Percentiles rank a stretch among this genome's conserved stretches.
Conservation (phyloP, 2,888 invertebrate genomes). For the Crematogaster levior region DNA sequence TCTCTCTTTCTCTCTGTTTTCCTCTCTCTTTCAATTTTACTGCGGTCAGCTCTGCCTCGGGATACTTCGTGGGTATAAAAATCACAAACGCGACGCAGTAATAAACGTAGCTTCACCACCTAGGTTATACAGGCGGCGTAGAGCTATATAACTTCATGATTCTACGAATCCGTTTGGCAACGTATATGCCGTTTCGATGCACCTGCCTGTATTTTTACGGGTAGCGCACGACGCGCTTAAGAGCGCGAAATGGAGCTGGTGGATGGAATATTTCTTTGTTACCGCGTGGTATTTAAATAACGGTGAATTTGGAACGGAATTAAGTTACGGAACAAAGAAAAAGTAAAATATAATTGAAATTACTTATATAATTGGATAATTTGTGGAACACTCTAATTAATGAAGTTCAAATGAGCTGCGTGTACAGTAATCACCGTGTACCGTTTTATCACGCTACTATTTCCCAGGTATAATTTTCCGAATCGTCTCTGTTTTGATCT, state of each 20-base stretch:
- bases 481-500: not conserved
- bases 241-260: not conserved
- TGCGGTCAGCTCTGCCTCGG: conserved; percentile 25
- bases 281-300: not conserved
- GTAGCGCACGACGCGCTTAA: not conserved
- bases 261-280: not conserved
- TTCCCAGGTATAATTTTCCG: not conserved
- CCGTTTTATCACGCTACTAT: not conserved
- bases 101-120: conserved; percentile 52
- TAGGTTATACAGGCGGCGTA: not conserved
- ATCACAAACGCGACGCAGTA: conserved; percentile 45
- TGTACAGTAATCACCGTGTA: not conserved
- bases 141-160: not conserved
- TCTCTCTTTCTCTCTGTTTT: not conserved
- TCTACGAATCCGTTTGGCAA: conserved; percentile 4
- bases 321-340: not conserved
- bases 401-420: not conserved
- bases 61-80: conserved; percentile 28
- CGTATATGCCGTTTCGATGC: not conserved
- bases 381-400: conserved; percentile 6
- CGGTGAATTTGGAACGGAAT: not conserved
- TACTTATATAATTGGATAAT: not conserved
- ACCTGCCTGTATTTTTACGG: conserved; percentile 9
- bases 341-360: not conserved
- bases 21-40: conserved; percentile 8